A percentile compares a stretch with the other conserved stretches of the same genome.
Evolutionary conservation across 2,888 invertebrate species (phyloP).

Genomic region (Synergus itoensis): DNA sequence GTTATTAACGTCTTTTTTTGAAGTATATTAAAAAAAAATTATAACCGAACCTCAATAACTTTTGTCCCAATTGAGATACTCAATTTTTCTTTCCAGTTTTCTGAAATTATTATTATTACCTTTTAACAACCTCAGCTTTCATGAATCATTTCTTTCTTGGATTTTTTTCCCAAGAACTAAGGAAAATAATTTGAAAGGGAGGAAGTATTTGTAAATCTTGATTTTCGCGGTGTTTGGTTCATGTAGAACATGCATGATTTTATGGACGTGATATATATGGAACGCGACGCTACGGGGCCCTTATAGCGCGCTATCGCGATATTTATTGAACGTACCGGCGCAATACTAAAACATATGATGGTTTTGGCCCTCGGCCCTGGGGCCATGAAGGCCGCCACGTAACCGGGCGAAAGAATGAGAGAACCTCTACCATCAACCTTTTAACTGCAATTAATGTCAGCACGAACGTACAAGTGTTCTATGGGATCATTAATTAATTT

Average conservation of each 20-base stretch:
- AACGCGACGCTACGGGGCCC: constrained; percentile 62
- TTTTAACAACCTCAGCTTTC: too few species aligned
- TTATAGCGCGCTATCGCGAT: constrained; percentile 60
- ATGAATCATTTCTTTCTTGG: background rate
- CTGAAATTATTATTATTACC: too few species aligned
- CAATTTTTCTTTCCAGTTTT: too few species aligned
- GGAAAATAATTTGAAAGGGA: background rate
- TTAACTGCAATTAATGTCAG: constrained; percentile 64
- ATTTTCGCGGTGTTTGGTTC: constrained; percentile 18
- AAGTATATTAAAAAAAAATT: too few species aligned
- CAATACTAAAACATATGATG: constrained; percentile 63
- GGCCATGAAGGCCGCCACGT: constrained; percentile 68
- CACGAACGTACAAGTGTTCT: constrained; percentile 43
- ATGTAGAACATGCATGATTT: constrained; percentile 27
- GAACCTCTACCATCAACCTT: constrained; percentile 58
- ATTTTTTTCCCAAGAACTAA: background rate
- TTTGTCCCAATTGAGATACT: too few species aligned
- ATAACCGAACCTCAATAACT: too few species aligned
- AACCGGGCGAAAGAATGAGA: constrained; percentile 53
- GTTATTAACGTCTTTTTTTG: too few species aligned
- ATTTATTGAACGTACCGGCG: constrained; percentile 65
- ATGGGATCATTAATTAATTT: constrained; percentile 1
- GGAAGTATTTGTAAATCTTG: background rate
- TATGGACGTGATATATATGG: constrained; percentile 2
- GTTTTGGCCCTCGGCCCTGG: constrained; percentile 74